Evolutionary conservation across 2,797 vertebrate species (phyloP).

Genomic region (Falco peregrinus): DNA sequence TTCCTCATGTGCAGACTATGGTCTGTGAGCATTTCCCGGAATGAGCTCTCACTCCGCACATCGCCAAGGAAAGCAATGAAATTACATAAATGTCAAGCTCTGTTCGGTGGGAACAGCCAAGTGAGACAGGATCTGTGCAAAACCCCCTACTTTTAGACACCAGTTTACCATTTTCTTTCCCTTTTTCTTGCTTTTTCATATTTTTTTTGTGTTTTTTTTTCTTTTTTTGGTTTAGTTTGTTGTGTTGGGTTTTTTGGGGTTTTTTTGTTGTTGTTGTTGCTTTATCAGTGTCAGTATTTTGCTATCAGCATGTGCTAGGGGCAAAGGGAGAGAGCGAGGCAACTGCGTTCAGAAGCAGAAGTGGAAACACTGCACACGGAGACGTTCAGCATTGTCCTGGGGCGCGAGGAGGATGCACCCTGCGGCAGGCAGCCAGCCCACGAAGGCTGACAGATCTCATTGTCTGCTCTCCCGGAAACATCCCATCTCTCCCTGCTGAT

Average conservation of each 20-base stretch:
- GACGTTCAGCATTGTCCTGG: not conserved
- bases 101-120: not conserved
- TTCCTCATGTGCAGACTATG: not conserved
- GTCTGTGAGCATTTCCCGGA: not conserved
- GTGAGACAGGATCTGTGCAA: not conserved
- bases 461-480: not conserved
- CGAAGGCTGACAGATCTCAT: not conserved
- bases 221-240: too few relatives aligned
- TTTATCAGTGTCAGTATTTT: not conserved
- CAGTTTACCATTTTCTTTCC: not conserved
- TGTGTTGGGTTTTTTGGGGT: too few relatives aligned
- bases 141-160: not conserved
- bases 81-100: not conserved
- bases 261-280: not conserved
- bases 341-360: not conserved
- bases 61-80: not conserved
- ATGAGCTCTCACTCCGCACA: fast-evolving
- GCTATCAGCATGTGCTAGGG: not conserved
- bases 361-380: not conserved
- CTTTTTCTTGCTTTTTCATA: not conserved
- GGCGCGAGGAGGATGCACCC: not conserved
- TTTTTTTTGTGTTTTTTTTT: not conserved
- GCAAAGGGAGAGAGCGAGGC: not conserved
- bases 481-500: not conserved
- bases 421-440: not conserved